Conservation (phyloP, 2,888 invertebrate genomes). For the Autographa pulchrina region DNA sequence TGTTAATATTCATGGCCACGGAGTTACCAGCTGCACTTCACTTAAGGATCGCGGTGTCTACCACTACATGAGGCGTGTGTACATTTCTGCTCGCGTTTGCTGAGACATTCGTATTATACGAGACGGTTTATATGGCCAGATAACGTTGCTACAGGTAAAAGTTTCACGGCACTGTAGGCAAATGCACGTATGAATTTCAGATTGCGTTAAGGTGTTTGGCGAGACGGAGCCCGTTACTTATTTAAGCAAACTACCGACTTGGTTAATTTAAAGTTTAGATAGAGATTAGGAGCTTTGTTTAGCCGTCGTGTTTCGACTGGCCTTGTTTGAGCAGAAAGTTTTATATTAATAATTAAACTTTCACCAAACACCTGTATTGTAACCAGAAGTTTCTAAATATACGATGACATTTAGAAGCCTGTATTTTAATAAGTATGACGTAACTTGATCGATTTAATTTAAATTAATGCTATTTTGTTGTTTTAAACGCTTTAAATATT, state of each 20-base stretch:
- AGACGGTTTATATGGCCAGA: slow-evolving; percentile 48
- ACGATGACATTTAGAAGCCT: neutral
- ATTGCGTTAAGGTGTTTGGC: slow-evolving; percentile 60
- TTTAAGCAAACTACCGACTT: slow-evolving; percentile 46
- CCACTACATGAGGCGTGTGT: slow-evolving; percentile 39
- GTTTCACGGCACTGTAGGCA: slow-evolving; percentile 47
- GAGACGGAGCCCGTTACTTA: slow-evolving; percentile 50
- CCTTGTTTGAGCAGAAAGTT: slow-evolving; percentile 37
- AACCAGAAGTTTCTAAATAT: neutral
- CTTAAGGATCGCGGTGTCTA: slow-evolving; percentile 64
- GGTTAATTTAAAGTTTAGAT: slow-evolving; percentile 56
- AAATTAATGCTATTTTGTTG: too few relatives aligned
- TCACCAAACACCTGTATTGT: neutral
- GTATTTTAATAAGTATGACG: too few relatives aligned
- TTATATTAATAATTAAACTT: slow-evolving; percentile 47
- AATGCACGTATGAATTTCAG: slow-evolving; percentile 64
- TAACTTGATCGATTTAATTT: too few relatives aligned
- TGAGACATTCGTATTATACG: slow-evolving; percentile 49
- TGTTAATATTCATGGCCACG: slow-evolving; percentile 85
- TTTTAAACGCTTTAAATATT: neutral
- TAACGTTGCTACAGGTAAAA: slow-evolving; percentile 51
- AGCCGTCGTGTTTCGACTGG: slow-evolving; percentile 35
- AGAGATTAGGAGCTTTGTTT: slow-evolving; percentile 49
- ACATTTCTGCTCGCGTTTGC: slow-evolving; percentile 28
- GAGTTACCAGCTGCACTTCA: slow-evolving; percentile 75